phyloP scores from a whole-genome alignment of 2,888 invertebrate genomes.

The Julus scanicus region DNA sequence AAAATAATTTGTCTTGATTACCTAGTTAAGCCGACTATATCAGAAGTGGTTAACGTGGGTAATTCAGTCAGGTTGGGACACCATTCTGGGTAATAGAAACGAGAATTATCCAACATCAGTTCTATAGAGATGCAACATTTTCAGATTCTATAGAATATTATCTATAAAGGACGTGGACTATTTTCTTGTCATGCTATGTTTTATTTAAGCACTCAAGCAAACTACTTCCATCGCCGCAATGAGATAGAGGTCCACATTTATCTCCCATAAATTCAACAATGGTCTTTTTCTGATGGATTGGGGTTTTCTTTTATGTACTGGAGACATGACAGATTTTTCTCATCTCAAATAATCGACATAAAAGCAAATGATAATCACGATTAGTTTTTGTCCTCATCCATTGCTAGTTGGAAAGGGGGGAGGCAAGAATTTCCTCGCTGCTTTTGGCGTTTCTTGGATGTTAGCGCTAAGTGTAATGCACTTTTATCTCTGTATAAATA shows the following conservation, averaged over 20 bases:
- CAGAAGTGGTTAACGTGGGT: no score
- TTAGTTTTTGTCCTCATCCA: not conserved
- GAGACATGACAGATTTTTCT: conserved; percentile 12
- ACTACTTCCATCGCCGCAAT: not conserved
- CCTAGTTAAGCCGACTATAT: no score
- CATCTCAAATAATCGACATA: conserved; percentile 15
- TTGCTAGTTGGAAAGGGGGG: not conserved
- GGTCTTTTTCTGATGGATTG: conserved; percentile 11
- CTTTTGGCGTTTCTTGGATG: not conserved
- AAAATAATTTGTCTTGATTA: no score
- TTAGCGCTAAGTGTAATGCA: not conserved
- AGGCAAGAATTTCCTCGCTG: not conserved
- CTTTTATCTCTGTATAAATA: not conserved
- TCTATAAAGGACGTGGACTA: no score
- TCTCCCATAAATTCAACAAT: conserved; percentile 9
- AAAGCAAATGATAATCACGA: conserved; percentile 33
- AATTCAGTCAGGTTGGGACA: no score
- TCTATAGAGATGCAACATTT: not conserved
- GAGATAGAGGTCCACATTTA: not conserved
- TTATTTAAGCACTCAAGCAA: not conserved
- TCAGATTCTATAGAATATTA: no score
- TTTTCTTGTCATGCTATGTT: no score
- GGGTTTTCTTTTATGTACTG: conserved; percentile 9
- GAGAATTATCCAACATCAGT: not conserved
- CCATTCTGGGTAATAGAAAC: no score